Conservation (phyloP, 2,797 vertebrate genomes). For the Cetoscarus ocellatus region DNA sequence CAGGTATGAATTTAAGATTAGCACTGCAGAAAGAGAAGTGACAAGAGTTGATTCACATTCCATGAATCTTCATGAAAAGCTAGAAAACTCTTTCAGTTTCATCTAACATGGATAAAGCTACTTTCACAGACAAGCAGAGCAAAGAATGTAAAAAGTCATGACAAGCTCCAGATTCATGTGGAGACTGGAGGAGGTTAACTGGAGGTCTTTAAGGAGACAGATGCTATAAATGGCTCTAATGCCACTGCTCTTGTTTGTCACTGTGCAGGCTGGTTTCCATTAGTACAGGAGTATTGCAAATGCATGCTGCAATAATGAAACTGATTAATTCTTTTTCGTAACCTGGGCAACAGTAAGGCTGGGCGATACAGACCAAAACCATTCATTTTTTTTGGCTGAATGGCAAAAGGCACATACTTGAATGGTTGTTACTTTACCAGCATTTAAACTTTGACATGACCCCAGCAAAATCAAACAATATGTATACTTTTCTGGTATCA, state of each 20-base stretch:
- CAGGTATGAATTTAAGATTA: conserved; percentile 8
- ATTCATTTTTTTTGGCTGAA: too few species aligned
- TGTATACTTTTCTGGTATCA: too few species aligned
- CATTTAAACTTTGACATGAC: too few species aligned
- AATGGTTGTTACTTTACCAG: too few species aligned
- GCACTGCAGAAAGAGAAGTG: background rate
- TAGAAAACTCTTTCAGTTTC: background rate
- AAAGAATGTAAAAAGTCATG: conserved; percentile 31
- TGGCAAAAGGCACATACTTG: too few species aligned
- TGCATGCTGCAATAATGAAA: conserved; percentile 54
- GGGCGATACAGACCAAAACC: too few species aligned
- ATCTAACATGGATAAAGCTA: conserved; percentile 12
- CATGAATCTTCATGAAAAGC: background rate
- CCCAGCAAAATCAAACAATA: too few species aligned
- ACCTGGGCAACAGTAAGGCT: conserved; percentile 18
- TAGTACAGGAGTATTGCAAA: conserved; percentile 47
- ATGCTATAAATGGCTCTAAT: conserved; percentile 33
- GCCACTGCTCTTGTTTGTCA: conserved; percentile 38
- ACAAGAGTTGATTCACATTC: too few species aligned
- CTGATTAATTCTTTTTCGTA: conserved; percentile 60
- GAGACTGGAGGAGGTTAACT: conserved; percentile 40
- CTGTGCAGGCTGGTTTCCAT: conserved; percentile 51
- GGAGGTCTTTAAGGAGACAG: conserved; percentile 40
- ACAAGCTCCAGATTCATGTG: conserved; percentile 34
- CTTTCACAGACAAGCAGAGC: conserved; percentile 21